Evolutionary conservation across 2,888 invertebrate genomes (phyloP).

Genomic region (Cantharis nigra): DNA sequence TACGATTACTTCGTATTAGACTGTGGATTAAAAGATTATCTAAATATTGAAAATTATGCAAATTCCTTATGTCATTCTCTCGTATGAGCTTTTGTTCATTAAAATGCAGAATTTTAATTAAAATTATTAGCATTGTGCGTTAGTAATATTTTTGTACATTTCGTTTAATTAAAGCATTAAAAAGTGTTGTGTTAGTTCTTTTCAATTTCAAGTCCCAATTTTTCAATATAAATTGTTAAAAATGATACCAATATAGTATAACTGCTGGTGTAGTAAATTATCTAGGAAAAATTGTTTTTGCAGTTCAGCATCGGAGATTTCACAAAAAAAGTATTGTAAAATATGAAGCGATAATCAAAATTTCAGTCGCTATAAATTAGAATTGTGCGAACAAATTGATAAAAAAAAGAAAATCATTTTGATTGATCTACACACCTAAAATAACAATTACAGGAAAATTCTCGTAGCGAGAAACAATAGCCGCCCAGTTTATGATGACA

Average conservation of each 20-base stretch:
- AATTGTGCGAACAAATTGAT: conserved; percentile 14
- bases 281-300: neutral
- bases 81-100: neutral
- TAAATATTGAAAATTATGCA: neutral
- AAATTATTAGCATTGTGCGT: neutral
- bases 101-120: neutral
- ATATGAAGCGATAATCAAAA: conserved; percentile 13
- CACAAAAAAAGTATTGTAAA: neutral
- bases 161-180: neutral
- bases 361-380: conserved; percentile 23
- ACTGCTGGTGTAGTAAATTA: neutral
- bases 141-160: neutral
- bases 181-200: neutral
- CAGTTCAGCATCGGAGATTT: neutral
- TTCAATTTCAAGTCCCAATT: neutral
- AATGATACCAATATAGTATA: neutral
- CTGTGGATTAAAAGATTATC: neutral
- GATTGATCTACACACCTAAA: conserved; percentile 31
- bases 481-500: conserved; percentile 30
- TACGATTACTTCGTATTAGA: neutral
- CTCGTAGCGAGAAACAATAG: conserved; percentile 26
- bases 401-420: conserved; percentile 13
- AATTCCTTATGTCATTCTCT: neutral
- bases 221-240: neutral
- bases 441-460: conserved; percentile 17